Evolutionary conservation across 1,140 invertebrate genomes (phyloP), one percentile per base, ranked within the genome.

Genomic region (Dreissena polymorpha): DNA sequence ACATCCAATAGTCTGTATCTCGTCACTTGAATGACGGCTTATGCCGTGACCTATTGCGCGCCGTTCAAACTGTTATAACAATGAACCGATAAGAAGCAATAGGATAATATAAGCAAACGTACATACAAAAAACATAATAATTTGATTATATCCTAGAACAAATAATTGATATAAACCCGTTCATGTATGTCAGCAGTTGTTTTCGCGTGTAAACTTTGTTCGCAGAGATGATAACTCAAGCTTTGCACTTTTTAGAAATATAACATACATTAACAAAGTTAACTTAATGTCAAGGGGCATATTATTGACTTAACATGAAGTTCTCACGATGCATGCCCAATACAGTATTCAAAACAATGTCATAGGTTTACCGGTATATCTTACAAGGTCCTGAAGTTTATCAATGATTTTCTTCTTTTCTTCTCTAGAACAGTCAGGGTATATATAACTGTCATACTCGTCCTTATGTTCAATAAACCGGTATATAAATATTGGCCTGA

Each of bases 1-100:
- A 80, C 70, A 74, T 39, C 87, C 87, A 51, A 89, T 84, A 25
- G 80, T 74, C 29, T 87, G 79, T 12, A 88, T 79, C 71, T 89
- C 86, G 23, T 82, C 84, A 16, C 49, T 84, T 25, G 72, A 72
- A 67, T 88, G 86, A 0, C 85, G 81, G 18, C 86, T 85, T 2
- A 85, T 84, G 23, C 86, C 88, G 72, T 89, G 86, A 16, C 51
- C 73, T 21, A 69, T 29, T 23, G 86, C 86, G 60, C 86, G 74
- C 13, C 82, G 70, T 18, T 51, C 57, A 10, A 86, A 57, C 77
- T 80, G 50, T 39, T 13, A 27, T 18, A 76, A 23, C 39, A 39
- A 39, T 13, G 29, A 3, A 25, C 3, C 16, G 3, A 69, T 69
- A 21, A 69, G 16, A 13, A 18, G 14, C n/a, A 21, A 69, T 69